phyloP scores from a whole-genome alignment of 2,797 vertebrate species.

The Alosa sapidissima region DNA sequence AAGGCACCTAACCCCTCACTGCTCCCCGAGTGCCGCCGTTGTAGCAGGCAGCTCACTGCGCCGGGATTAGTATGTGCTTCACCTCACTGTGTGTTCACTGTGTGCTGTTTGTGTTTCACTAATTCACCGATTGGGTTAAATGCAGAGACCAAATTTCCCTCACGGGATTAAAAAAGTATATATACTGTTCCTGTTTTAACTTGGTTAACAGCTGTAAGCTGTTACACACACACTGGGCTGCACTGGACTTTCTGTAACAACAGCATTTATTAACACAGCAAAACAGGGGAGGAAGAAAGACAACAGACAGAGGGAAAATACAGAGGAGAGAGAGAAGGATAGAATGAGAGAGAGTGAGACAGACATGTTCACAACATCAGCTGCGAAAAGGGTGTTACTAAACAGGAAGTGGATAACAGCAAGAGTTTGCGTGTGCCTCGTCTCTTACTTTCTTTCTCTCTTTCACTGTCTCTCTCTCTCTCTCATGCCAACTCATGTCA shows the following conservation, averaged over 20 bases:
- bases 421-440: constrained; percentile 25
- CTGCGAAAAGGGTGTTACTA: constrained; percentile 48
- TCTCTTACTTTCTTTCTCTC: neutral
- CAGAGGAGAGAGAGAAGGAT: neutral
- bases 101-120: no score
- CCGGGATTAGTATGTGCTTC: no score
- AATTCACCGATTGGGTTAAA: no score
- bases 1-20: no score
- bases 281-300: neutral
- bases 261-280: neutral
- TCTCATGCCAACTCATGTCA: neutral
- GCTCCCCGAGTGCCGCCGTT: no score
- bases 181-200: constrained; percentile 25
- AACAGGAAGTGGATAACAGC: constrained; percentile 59
- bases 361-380: constrained; percentile 25
- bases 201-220: constrained; percentile 23
- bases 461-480: constrained; percentile 15
- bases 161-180: no score
- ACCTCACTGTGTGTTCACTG: no score
- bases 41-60: no score
- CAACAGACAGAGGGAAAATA: neutral
- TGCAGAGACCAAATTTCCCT: no score
- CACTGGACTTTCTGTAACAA: neutral
- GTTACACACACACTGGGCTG: neutral
- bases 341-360: neutral